Evolutionary conservation across 2,113 vertebrate species (phyloP).

Genomic region (Scomber japonicus): DNA sequence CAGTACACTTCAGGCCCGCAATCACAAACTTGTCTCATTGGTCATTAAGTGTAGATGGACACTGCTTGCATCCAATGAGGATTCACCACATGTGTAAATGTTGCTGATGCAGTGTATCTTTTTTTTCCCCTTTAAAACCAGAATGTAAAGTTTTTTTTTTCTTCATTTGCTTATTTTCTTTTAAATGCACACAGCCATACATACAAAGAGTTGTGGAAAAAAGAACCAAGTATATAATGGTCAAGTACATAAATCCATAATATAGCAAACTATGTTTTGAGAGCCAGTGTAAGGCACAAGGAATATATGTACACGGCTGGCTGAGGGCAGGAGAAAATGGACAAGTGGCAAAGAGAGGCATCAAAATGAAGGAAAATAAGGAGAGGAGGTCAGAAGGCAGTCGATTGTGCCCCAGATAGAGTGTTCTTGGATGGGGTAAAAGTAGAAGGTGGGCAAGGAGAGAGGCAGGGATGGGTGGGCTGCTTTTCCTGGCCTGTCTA

Average conservation of each 20-base stretch:
- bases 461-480: slow-evolving; percentile 65
- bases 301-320: slow-evolving; percentile 32
- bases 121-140: slow-evolving; percentile 56
- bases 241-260: slow-evolving; percentile 43
- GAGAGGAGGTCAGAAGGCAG: slow-evolving; percentile 48
- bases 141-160: slow-evolving; percentile 71
- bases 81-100: slow-evolving; percentile 56
- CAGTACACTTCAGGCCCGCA: slow-evolving; percentile 70
- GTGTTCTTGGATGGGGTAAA: slow-evolving; percentile 48
- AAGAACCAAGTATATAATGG: slow-evolving; percentile 45
- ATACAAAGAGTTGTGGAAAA: slow-evolving; percentile 41
- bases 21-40: slow-evolving; percentile 46
- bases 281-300: slow-evolving; percentile 21
- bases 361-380: slow-evolving; percentile 26
- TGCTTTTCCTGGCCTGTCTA: slow-evolving; percentile 77
- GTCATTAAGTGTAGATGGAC: slow-evolving; percentile 53
- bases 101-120: slow-evolving; percentile 70
- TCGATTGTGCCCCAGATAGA: slow-evolving; percentile 54
- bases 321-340: slow-evolving; percentile 33
- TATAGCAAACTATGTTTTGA: slow-evolving; percentile 30
- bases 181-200: slow-evolving; percentile 54
- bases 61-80: slow-evolving; percentile 66
- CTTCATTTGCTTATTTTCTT: slow-evolving; percentile 26
- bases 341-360: slow-evolving; percentile 39
- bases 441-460: slow-evolving; percentile 50